These are phyloP conservation scores for Mesitornis unicolor DNA, from an alignment of 2,113 vertebrate genomes.

Conservation along the genomic window DNA sequence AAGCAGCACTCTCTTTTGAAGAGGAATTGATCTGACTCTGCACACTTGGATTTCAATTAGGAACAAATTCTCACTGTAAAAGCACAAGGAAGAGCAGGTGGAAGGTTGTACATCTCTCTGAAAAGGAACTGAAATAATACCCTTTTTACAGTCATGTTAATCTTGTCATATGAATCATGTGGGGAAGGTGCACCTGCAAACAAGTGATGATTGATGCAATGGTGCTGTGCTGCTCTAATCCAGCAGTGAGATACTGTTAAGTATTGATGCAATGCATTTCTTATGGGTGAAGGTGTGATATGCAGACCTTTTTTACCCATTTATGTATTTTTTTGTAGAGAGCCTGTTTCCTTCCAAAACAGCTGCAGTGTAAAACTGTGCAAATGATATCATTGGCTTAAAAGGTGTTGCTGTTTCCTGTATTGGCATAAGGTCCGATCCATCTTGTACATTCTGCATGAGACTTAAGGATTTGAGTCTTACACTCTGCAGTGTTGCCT, in stretches of 20 bases:
- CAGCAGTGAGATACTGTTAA: neutral
- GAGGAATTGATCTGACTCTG: constrained; percentile 6
- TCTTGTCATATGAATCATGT: neutral
- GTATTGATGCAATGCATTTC: neutral
- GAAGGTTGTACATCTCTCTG: neutral
- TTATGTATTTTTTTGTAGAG: neutral
- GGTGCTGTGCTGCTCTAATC: neutral
- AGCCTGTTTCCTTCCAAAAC: neutral
- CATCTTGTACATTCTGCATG: neutral
- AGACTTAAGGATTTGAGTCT: neutral
- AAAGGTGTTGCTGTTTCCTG: neutral
- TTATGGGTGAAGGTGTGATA: neutral
- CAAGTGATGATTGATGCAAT: neutral
- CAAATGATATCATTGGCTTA: neutral
- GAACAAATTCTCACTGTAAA: neutral
- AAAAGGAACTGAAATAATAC: neutral
- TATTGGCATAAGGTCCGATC: neutral
- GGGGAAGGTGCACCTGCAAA: neutral
- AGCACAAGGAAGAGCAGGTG: neutral
- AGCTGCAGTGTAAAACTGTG: neutral
- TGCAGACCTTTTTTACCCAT: neutral
- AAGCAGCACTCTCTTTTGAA: neutral
- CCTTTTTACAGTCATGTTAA: neutral
- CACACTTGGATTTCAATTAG: constrained; percentile 36
- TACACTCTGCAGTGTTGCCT: neutral